Evolutionary conservation across 53 echinoderm and acorn worm species (phyloP).

Genomic region (Henricia sp.): DNA sequence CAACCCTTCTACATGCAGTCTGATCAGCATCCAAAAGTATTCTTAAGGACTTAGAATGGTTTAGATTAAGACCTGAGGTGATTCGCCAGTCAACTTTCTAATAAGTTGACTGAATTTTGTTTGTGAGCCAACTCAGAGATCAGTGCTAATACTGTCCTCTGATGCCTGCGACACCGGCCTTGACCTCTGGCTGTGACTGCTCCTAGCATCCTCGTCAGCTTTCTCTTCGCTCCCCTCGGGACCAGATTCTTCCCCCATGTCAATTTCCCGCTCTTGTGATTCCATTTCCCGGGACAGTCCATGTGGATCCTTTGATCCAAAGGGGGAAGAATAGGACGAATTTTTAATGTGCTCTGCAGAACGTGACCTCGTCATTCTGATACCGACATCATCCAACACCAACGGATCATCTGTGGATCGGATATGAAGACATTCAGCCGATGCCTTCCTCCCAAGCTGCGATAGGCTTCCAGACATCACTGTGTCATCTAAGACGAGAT

Average conservation of each 20-base stretch:
- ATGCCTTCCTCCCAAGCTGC: constrained; percentile 21
- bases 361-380: constrained; percentile 6
- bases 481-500: not conserved
- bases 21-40: too few species aligned
- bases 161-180: constrained; percentile 72
- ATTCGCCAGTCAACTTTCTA: too few species aligned
- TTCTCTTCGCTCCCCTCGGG: constrained; percentile 38
- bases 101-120: too few species aligned
- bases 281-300: constrained; percentile 6
- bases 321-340: not conserved
- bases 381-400: constrained; percentile 15
- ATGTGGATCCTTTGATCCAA: not conserved
- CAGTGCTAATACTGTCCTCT: constrained; percentile 70
- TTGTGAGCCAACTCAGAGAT: constrained; percentile 58
- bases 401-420: constrained; percentile 35
- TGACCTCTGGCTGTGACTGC: constrained; percentile 59
- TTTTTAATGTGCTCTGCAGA: constrained; percentile 22
- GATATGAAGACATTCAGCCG: constrained; percentile 1
- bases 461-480: not conserved
- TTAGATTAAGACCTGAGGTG: too few species aligned
- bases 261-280: not conserved
- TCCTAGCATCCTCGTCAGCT: constrained; percentile 35
- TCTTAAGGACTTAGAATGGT: too few species aligned
- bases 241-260: not conserved
- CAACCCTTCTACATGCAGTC: too few species aligned